Percentiles rank a stretch among this genome's conserved stretches.
Conservation (phyloP, 2,113 vertebrate genomes). For the Saguinus imperator region DNA sequence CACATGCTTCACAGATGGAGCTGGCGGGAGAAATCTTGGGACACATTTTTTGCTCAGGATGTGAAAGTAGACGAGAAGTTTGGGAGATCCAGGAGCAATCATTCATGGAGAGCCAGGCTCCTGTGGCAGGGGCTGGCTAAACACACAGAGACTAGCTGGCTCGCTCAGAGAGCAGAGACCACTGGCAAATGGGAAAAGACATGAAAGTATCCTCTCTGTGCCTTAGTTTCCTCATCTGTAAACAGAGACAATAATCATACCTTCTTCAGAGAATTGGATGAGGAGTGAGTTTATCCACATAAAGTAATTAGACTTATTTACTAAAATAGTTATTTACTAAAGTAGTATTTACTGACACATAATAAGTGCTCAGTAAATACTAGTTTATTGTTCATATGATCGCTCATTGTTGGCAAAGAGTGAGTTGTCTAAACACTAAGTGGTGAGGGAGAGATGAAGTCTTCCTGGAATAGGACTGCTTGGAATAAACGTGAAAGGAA, state of each 20-base stretch:
- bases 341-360: background rate
- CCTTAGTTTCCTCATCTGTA: background rate
- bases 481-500: background rate
- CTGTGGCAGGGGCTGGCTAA: background rate
- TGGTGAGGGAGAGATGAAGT: background rate
- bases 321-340: background rate
- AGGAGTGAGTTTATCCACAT: background rate
- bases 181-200: background rate
- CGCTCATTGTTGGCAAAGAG: background rate
- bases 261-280: background rate
- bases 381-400: background rate
- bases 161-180: background rate
- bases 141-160: background rate
- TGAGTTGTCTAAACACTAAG: background rate
- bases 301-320: background rate
- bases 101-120: background rate
- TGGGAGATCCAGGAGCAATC: slow-evolving; percentile 28
- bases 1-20: slow-evolving; percentile 73
- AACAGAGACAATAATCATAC: background rate
- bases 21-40: slow-evolving; percentile 51
- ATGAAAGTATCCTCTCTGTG: background rate
- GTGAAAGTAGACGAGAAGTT: slow-evolving; percentile 58
- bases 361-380: background rate
- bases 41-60: slow-evolving; percentile 57
- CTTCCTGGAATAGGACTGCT: background rate